phyloP scores from a whole-genome alignment of 2,113 vertebrate species.

The Empidonax alnorum region DNA sequence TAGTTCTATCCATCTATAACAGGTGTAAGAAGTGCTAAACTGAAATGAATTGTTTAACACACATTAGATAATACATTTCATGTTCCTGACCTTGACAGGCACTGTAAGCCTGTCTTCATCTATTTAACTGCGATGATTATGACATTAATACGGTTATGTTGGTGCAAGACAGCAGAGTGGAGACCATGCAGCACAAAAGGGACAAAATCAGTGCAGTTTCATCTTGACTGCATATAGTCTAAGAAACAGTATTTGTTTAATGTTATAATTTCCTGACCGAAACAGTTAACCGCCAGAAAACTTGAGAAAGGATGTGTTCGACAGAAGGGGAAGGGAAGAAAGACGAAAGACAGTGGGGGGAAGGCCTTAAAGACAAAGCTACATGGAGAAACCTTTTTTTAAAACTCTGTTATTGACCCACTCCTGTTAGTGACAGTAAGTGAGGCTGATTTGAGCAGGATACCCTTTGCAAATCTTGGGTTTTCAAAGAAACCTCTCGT shows the following conservation, averaged over 20 bases:
- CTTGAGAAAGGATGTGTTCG: not conserved
- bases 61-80: not conserved
- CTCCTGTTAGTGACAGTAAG: not conserved
- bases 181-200: not conserved
- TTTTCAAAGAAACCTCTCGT: slow-evolving; percentile 33
- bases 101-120: not conserved
- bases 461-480: not conserved
- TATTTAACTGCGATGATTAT: not conserved
- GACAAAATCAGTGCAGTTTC: not conserved
- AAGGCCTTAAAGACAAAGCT: not conserved
- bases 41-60: not conserved
- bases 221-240: not conserved
- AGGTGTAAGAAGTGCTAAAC: not conserved
- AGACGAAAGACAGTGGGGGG: not conserved
- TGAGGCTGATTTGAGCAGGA: slow-evolving; percentile 21
- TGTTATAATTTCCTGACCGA: not conserved
- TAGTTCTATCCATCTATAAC: not conserved
- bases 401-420: not conserved
- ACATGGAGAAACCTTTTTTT: not conserved
- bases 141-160: not conserved
- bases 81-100: not conserved
- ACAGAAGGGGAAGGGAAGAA: not conserved
- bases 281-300: not conserved
- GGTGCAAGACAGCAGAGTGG: not conserved
- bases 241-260: not conserved